These are phyloP conservation scores for Podocnemis expansa DNA, from an alignment of 2,113 vertebrate species.

Conservation along the genomic window DNA sequence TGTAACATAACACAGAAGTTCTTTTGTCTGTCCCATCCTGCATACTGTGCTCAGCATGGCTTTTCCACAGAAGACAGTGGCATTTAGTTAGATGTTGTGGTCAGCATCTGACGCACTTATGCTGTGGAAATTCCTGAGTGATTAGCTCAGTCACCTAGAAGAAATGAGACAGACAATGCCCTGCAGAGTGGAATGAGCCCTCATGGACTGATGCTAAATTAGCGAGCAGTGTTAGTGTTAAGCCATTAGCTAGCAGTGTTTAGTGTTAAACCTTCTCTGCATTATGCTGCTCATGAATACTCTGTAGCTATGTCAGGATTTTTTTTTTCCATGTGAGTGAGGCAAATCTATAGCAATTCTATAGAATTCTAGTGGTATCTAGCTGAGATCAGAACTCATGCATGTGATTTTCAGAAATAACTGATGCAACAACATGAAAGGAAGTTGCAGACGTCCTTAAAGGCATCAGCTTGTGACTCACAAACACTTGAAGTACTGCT, in stretches of 20 bases:
- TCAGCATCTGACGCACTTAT: not conserved
- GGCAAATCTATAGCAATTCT: not conserved
- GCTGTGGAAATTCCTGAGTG: not conserved
- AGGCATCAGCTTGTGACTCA: not conserved
- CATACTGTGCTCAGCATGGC: not conserved
- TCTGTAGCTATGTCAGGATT: not conserved
- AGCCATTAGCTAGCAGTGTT: too few relatives aligned
- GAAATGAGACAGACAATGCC: not conserved
- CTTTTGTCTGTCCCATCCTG: not conserved
- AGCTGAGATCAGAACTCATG: not conserved
- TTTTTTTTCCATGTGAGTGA: not conserved
- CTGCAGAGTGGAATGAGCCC: not conserved
- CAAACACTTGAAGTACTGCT: not conserved
- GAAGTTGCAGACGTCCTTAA: not conserved
- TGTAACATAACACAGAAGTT: not conserved
- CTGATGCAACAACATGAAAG: not conserved
- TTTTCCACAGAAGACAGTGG: not conserved
- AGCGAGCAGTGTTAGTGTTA: too few relatives aligned
- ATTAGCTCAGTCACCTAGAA: not conserved
- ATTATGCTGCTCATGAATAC: not conserved
- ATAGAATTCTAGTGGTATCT: accelerated
- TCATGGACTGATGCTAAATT: not conserved
- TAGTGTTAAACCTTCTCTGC: not conserved
- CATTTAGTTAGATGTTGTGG: not conserved
- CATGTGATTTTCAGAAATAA: not conserved